A percentile compares a stretch with the other conserved stretches of the same genome.
These are phyloP conservation scores for Pantherophis vulpinus DNA, from an alignment of 2,797 vertebrate genomes.

Conservation along the genomic window DNA sequence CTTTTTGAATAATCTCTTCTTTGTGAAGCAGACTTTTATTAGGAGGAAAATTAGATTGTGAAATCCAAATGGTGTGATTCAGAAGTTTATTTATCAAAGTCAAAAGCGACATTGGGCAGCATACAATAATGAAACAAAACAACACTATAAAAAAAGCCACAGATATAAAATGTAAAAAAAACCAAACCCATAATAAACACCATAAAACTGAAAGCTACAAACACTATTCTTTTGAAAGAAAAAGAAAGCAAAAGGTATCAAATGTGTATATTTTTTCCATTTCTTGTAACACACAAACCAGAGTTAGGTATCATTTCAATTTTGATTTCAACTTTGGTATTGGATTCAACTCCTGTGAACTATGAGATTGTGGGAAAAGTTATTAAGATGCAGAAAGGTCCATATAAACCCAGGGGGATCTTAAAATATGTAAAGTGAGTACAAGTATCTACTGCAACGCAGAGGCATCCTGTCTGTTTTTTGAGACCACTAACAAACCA, in stretches of 20 bases:
- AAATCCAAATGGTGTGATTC: neutral
- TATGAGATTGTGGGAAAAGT: neutral
- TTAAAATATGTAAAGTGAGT: neutral
- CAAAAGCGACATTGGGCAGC: neutral
- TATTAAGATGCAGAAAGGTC: neutral
- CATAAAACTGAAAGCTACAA: neutral
- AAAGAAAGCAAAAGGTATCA: neutral
- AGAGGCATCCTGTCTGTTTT: neutral
- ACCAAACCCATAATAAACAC: neutral
- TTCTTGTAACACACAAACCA: neutral
- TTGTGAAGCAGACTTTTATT: neutral
- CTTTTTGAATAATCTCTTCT: conserved; percentile 24
- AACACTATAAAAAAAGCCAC: neutral
- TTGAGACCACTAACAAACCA: neutral
- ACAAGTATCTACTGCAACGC: neutral
- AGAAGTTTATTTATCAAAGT: neutral
- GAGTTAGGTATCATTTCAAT: neutral
- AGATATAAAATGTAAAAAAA: neutral
- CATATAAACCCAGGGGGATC: neutral
- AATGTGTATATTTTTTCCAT: neutral
- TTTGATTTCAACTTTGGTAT: neutral
- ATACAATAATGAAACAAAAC: neutral
- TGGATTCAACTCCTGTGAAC: neutral
- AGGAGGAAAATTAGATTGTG: neutral
- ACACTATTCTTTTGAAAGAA: neutral